Percentiles rank a stretch among this genome's conserved stretches.
phyloP scores from a whole-genome alignment of 2,797 vertebrate species.

The Alexandromys oeconomus region DNA sequence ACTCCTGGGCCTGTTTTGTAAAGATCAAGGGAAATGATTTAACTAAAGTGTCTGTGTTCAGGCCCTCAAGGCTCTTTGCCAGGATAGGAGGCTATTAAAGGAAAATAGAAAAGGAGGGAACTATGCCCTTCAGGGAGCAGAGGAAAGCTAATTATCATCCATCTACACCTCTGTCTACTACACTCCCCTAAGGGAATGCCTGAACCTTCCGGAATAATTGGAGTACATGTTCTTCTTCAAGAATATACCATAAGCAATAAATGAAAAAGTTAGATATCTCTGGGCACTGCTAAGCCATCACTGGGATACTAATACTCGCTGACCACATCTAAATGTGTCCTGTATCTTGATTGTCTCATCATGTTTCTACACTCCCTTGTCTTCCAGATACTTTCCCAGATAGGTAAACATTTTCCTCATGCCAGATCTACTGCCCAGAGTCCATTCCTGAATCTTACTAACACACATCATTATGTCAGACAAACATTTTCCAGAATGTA shows the following conservation, averaged over 20 bases:
- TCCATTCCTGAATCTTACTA: background rate
- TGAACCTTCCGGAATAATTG: background rate
- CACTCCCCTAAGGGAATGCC: background rate
- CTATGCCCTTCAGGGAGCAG: background rate
- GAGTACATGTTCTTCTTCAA: background rate
- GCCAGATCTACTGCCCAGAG: background rate
- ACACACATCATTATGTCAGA: background rate
- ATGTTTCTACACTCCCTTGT: background rate
- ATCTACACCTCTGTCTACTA: background rate
- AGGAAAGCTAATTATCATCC: background rate
- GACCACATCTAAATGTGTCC: background rate
- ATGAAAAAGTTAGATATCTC: background rate
- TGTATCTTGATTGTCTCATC: background rate
- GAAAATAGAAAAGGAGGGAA: background rate
- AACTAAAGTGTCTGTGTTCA: background rate
- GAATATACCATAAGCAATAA: background rate
- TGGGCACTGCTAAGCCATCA: background rate
- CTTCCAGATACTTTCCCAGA: background rate
- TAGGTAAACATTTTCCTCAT: background rate
- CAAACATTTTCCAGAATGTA: background rate
- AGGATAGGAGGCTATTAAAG: background rate
- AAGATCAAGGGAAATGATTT: background rate
- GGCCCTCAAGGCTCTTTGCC: background rate
- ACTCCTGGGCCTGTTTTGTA: background rate
- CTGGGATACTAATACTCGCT: background rate